Conservation (phyloP, 2,113 vertebrate genomes). For the Mastomys natalensis region DNA sequence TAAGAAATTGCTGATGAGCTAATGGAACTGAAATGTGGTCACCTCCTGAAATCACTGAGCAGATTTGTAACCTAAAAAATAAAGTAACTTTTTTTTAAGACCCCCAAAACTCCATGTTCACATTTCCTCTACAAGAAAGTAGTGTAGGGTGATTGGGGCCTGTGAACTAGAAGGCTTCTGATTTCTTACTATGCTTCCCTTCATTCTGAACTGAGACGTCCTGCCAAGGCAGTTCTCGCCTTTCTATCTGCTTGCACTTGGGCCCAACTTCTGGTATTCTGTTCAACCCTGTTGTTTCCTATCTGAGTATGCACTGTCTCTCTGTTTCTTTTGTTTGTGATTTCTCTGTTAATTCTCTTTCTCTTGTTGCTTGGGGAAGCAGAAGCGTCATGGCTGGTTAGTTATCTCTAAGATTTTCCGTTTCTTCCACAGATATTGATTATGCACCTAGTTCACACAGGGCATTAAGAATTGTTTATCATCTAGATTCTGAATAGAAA, state of each 20-base stretch:
- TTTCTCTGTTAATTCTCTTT: neutral
- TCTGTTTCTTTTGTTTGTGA: neutral
- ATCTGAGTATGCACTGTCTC: neutral
- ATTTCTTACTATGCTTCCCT: neutral
- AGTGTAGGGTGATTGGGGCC: neutral
- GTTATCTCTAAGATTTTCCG: neutral
- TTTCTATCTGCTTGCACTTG: neutral
- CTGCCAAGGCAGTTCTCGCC: neutral
- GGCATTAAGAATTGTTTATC: neutral
- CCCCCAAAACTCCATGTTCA: neutral
- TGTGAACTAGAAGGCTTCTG: neutral
- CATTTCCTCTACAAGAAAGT: neutral
- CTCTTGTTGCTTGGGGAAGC: neutral
- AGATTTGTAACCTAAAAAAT: constrained; percentile 65
- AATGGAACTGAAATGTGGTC: constrained; percentile 63
- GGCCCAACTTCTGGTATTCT: neutral
- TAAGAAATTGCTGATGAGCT: constrained; percentile 64
- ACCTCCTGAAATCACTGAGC: constrained; percentile 65
- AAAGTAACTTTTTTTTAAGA: constrained; percentile 48
- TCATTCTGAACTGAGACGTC: neutral
- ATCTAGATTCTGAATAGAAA: neutral
- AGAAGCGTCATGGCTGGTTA: neutral
- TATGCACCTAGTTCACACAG: neutral
- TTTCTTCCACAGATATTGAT: neutral
- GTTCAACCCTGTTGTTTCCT: neutral